Evolutionary conservation across 2,888 invertebrate genomes (phyloP), one percentile per base, ranked within the genome.

Genomic region (Clivina fossor): DNA sequence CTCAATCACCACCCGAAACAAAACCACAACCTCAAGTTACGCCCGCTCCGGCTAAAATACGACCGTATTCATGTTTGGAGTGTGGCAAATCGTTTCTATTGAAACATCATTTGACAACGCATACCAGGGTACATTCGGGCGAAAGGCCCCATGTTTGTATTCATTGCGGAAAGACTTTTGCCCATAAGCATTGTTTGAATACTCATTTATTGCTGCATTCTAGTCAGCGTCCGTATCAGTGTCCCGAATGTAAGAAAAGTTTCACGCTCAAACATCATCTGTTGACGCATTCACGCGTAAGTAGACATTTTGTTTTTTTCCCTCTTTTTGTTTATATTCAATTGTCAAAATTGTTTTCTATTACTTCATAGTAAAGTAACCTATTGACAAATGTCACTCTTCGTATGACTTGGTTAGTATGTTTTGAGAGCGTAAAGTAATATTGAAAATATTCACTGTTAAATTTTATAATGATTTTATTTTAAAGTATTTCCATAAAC

Each of bases 221-320:
- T 32, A 86, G 88, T 24, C 88, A 89, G 62, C 77, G 90, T 63
- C 90, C 90, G 35, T 90, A 87, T 74, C 84, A 89, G 70, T 90
- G 90, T 69, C 81, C 83, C 60, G 90, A 90, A 76, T 90, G 90
- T 75, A 90, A 89, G 75, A 90, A 90, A 77, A 87, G 89, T 58
- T 90, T 90, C 68, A 90, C 90, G 1, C 75, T 90, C 57, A 90
- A 90, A 70, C 90, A 90, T 73, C 90, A 90, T 73, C 79, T 90
- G 64, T 82, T 89, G 58, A 88, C 89, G 59, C 89, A 89, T 73
- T 84, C 85, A 9, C 80, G 88, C 69, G 88, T 85, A 66, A 74
- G 76, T 58, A 32, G n/a, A 16, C 49, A 11, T 13, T 37, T 24
- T n/a, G 18, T 44, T 7, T 49, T 40, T 4, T 4, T 24, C 9